These are phyloP conservation scores for Ptilodon capucinus DNA, from an alignment of 2,888 invertebrate species.

Conservation along the genomic window DNA sequence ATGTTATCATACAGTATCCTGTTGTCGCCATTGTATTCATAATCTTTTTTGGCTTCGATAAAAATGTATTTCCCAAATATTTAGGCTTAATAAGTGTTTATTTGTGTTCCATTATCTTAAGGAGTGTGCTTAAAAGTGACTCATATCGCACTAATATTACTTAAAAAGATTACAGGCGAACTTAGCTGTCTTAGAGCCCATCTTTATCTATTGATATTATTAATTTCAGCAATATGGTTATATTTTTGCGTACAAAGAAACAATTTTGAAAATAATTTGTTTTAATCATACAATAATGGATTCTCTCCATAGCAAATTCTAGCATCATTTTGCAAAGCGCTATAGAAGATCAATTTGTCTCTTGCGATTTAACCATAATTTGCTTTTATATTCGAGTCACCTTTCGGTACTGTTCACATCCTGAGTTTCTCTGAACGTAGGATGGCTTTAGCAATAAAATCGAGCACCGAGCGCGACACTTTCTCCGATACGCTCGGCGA, in stretches of 20 bases:
- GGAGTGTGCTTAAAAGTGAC: neutral
- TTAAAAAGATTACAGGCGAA: no score
- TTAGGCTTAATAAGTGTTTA: slow-evolving; percentile 20
- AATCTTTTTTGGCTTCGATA: neutral
- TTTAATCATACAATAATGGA: no score
- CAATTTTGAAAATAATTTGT: no score
- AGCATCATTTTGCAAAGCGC: neutral
- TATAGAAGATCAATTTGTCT: slow-evolving; percentile 11
- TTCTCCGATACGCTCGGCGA: slow-evolving; percentile 33
- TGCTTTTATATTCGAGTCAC: slow-evolving; percentile 27
- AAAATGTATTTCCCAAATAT: slow-evolving; percentile 10
- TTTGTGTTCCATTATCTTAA: neutral
- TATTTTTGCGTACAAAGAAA: no score
- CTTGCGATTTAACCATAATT: slow-evolving; percentile 22
- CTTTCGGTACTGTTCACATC: slow-evolving; percentile 31
- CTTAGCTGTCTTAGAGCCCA: no score
- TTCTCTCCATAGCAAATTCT: no score
- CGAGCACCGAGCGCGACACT: slow-evolving; percentile 29
- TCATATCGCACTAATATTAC: no score
- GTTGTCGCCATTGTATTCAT: neutral
- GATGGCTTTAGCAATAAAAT: slow-evolving; percentile 33
- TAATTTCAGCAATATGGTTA: no score
- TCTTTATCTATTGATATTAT: no score
- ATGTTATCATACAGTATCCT: neutral
- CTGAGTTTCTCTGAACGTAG: slow-evolving; percentile 41